A percentile compares a stretch with the other conserved stretches of the same genome.
Evolutionary conservation across 2,888 invertebrate genomes (phyloP).

Genomic region (Globia sparganii): DNA sequence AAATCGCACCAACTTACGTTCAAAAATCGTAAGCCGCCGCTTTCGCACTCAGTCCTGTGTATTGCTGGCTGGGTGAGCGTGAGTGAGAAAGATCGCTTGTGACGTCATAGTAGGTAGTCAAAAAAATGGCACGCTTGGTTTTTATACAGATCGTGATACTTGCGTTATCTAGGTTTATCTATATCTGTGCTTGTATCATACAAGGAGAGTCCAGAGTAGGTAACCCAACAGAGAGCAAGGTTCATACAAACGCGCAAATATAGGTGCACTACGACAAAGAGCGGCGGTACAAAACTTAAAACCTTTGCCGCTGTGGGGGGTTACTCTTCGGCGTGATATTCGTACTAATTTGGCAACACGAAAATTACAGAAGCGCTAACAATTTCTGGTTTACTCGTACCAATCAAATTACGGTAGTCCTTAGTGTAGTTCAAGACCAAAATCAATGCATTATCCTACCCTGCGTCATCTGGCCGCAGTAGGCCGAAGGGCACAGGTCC

Average conservation of each 20-base stretch:
- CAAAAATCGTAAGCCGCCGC: too few species aligned
- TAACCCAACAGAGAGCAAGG: neutral
- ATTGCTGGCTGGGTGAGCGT: too few species aligned
- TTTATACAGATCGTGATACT: too few species aligned
- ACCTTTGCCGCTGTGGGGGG: neutral
- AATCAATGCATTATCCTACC: conserved; percentile 65
- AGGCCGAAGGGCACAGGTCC: conserved; percentile 67
- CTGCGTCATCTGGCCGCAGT: conserved; percentile 83
- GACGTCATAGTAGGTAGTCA: too few species aligned
- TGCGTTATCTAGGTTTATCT: too few species aligned
- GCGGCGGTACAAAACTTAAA: neutral
- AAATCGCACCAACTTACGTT: too few species aligned
- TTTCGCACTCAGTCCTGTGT: too few species aligned
- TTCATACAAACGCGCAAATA: neutral
- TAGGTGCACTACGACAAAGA: neutral
- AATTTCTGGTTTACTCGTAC: neutral
- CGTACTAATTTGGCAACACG: neutral
- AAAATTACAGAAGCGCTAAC: neutral
- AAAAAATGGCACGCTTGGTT: too few species aligned
- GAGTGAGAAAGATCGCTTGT: too few species aligned
- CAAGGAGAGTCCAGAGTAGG: neutral
- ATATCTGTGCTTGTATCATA: too few species aligned
- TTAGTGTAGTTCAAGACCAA: neutral
- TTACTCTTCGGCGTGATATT: too few species aligned
- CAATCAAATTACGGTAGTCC: neutral